A percentile compares a stretch with the other conserved stretches of the same genome.
Conservation (phyloP, 2,888 invertebrate species). For the Drosophila affinis region DNA sequence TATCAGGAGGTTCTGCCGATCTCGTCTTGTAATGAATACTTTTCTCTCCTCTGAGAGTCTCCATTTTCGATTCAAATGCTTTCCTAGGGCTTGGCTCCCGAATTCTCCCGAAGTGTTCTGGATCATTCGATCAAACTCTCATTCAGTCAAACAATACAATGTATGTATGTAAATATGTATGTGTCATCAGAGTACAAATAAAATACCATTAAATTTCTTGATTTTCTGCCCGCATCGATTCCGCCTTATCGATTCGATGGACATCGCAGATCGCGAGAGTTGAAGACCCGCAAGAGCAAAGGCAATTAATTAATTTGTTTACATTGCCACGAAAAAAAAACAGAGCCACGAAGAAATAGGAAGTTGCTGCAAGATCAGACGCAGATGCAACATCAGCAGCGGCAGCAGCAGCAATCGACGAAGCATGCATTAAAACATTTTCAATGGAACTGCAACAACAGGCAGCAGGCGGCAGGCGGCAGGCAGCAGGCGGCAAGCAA, state of each 20-base stretch:
- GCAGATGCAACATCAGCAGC: conserved; percentile 63
- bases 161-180: not conserved
- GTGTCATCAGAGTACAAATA: not conserved
- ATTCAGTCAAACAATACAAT: not conserved
- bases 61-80: not conserved
- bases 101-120: not conserved
- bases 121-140: not conserved
- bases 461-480: conserved; percentile 37
- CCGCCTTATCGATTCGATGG: conserved; percentile 29
- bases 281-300: conserved; percentile 53
- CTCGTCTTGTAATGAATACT: too few relatives aligned
- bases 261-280: conserved; percentile 32
- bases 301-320: conserved; percentile 79
- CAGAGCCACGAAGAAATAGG: conserved; percentile 72
- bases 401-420: conserved; percentile 55
- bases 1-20: too few relatives aligned
- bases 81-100: not conserved
- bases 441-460: conserved; percentile 70
- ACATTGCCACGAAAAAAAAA: conserved; percentile 60
- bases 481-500: not conserved
- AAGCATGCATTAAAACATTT: conserved; percentile 78
- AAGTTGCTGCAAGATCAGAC: conserved; percentile 77
- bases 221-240: conserved; percentile 1
- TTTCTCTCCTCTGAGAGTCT: too few relatives aligned
- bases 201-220: conserved; percentile 3